Evolutionary conservation across 1,140 invertebrate genomes (phyloP).

Genomic region (Leptopilina boulardi): DNA sequence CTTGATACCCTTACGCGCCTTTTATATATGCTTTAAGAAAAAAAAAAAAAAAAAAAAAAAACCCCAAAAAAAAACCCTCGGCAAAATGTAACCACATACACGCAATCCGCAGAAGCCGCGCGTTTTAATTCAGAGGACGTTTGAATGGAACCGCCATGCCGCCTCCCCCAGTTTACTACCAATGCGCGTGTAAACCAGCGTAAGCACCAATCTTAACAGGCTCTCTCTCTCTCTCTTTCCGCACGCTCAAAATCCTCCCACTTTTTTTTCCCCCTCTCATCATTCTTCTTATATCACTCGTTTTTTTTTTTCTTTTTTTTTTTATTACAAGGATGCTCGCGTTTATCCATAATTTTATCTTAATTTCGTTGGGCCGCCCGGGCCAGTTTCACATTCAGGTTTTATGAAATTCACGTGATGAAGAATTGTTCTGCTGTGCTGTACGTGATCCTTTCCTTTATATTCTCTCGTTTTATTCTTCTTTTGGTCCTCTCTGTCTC

Average conservation of each 20-base stretch:
- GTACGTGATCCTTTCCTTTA: conserved; percentile 64
- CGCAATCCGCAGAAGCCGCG: conserved; percentile 50
- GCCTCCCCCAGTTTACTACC: conserved; percentile 51
- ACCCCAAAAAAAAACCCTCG: conserved; percentile 4
- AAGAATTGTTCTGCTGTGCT: conserved; percentile 61
- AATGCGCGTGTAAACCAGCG: conserved; percentile 51
- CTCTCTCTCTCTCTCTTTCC: conserved; percentile 42
- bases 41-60: too few species aligned
- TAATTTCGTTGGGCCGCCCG: conserved; percentile 62
- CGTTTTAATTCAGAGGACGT: conserved; percentile 57
- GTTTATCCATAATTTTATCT: conserved; percentile 73
- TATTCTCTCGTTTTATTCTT: conserved; percentile 38
- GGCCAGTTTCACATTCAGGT: conserved; percentile 59
- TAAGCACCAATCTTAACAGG: conserved; percentile 44
- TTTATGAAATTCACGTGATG: conserved; percentile 62
- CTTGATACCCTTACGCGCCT: conserved; percentile 19
- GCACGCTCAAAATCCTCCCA: conserved; percentile 41
- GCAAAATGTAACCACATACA: conserved; percentile 41
- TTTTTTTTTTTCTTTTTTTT: conserved; percentile 40
- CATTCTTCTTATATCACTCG: conserved; percentile 41
- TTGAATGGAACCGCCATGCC: conserved; percentile 60
- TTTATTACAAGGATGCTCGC: conserved; percentile 57
- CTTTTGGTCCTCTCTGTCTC: not conserved
- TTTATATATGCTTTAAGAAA: not conserved
- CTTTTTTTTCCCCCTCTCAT: conserved; percentile 44